phyloP scores from a whole-genome alignment of 1,140 invertebrate genomes.

The Dreissena rostriformis region DNA sequence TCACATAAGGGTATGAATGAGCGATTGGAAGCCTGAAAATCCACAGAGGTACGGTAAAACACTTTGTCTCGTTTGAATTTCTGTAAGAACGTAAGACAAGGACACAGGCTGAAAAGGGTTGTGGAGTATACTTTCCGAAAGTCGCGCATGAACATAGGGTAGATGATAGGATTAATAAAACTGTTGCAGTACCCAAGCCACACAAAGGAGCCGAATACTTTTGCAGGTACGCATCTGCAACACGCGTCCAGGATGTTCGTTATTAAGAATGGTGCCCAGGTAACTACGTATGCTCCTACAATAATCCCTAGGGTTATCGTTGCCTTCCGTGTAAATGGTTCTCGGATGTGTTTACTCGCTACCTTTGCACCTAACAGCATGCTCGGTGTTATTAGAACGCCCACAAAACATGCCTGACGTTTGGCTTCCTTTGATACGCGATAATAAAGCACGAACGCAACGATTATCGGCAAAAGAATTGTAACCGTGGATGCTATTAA shows the following conservation, averaged over 20 bases:
- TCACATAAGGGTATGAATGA: no score
- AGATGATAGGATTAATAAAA: conserved; percentile 98
- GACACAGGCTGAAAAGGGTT: conserved; percentile 63
- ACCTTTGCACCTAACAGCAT: conserved; percentile 73
- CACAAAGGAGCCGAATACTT: conserved; percentile 70
- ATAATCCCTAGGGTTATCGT: conserved; percentile 78
- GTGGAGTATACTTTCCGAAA: conserved; percentile 92
- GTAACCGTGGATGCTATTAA: conserved; percentile 70
- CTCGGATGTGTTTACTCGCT: conserved; percentile 69
- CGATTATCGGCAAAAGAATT: conserved; percentile 73
- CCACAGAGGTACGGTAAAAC: conserved; percentile 26
- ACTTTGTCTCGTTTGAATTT: conserved; percentile 48
- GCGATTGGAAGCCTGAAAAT: not conserved
- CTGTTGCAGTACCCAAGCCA: conserved; percentile 98
- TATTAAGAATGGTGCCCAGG: conserved; percentile 99
- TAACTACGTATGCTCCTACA: conserved; percentile 92
- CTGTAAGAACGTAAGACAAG: conserved; percentile 59
- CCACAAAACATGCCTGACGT: conserved; percentile 72
- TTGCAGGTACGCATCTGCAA: conserved; percentile 84
- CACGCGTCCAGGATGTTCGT: conserved; percentile 97
- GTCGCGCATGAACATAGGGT: conserved; percentile 98
- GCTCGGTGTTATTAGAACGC: conserved; percentile 69
- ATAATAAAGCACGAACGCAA: conserved; percentile 74
- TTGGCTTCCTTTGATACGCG: conserved; percentile 75
- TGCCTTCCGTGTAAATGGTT: conserved; percentile 76